A percentile compares a stretch with the other conserved stretches of the same genome.
phyloP scores from a whole-genome alignment of 1,140 invertebrate species.

The Macrobrachium nipponense region DNA sequence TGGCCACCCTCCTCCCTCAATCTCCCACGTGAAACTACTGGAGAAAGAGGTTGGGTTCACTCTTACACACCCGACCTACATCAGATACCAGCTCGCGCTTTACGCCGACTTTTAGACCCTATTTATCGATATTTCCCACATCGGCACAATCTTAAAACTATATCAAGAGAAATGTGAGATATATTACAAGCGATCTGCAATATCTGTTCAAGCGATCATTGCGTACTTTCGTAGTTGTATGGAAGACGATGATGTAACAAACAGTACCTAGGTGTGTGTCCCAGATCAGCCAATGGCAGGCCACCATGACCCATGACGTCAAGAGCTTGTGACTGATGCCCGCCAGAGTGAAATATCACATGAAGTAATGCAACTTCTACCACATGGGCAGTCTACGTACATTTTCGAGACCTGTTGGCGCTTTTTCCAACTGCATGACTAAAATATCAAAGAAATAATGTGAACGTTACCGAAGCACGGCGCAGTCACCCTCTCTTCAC shows the following conservation, averaged over 20 bases:
- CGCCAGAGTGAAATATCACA: slow-evolving; percentile 52
- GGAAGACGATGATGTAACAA: background rate
- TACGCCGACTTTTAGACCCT: background rate
- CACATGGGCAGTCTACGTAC: background rate
- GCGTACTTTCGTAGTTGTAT: slow-evolving; percentile 19
- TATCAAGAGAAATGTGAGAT: background rate
- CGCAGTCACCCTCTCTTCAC: no score
- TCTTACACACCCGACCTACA: background rate
- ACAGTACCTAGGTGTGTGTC: slow-evolving; percentile 37
- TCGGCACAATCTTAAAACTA: background rate
- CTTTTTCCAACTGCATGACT: background rate
- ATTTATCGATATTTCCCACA: background rate
- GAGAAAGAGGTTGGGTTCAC: slow-evolving; percentile 15
- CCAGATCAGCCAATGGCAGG: slow-evolving; percentile 17
- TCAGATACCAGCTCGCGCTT: background rate
- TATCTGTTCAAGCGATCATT: background rate
- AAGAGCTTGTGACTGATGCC: slow-evolving; percentile 52
- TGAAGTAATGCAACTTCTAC: slow-evolving; percentile 14
- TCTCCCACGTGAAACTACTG: slow-evolving; percentile 60
- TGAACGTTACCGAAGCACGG: no score
- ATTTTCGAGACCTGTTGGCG: background rate
- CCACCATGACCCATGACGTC: slow-evolving; percentile 34
- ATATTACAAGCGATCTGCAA: background rate
- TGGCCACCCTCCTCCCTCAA: slow-evolving; percentile 43
- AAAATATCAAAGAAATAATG: background rate